Evolutionary conservation across 2,797 vertebrate species (phyloP).

Genomic region (Leptatherina wallacei): DNA sequence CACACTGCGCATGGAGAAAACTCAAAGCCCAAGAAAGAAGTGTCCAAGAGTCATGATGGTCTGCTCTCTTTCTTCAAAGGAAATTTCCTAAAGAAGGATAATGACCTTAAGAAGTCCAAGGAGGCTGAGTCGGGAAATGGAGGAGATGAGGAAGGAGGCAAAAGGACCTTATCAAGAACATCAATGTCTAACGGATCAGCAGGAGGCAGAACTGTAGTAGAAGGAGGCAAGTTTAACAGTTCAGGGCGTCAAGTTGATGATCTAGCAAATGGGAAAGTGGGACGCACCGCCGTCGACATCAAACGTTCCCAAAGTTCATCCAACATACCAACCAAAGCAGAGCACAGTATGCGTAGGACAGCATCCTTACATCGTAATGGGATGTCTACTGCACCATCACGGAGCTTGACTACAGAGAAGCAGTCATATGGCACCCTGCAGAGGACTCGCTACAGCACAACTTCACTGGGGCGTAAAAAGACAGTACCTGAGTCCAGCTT

Average conservation of each 20-base stretch:
- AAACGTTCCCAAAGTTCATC: constrained; percentile 89
- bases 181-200: constrained; percentile 77
- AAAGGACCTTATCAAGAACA: constrained; percentile 58
- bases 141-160: constrained; percentile 45
- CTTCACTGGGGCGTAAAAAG: constrained; percentile 84
- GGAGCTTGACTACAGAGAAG: constrained; percentile 72
- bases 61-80: constrained; percentile 84
- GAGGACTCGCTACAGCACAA: constrained; percentile 83
- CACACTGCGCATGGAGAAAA: constrained; percentile 50
- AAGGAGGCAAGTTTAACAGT: constrained; percentile 56
- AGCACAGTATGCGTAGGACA: constrained; percentile 76
- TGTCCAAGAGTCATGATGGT: constrained; percentile 75
- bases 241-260: constrained; percentile 49
- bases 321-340: constrained; percentile 82
- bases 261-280: constrained; percentile 72
- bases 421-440: constrained; percentile 74
- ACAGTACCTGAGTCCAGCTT: constrained; percentile 91
- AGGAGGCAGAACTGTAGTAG: constrained; percentile 42
- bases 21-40: constrained; percentile 56
- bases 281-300: constrained; percentile 69
- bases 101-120: constrained; percentile 67
- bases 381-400: constrained; percentile 43
- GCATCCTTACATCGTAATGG: constrained; percentile 83
- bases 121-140: constrained; percentile 59
- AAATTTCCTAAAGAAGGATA: constrained; percentile 85